Evolutionary conservation across 2,797 vertebrate species (phyloP), one percentile per base, ranked within the genome.

Genomic region (Periophthalmus magnuspinnatus): DNA sequence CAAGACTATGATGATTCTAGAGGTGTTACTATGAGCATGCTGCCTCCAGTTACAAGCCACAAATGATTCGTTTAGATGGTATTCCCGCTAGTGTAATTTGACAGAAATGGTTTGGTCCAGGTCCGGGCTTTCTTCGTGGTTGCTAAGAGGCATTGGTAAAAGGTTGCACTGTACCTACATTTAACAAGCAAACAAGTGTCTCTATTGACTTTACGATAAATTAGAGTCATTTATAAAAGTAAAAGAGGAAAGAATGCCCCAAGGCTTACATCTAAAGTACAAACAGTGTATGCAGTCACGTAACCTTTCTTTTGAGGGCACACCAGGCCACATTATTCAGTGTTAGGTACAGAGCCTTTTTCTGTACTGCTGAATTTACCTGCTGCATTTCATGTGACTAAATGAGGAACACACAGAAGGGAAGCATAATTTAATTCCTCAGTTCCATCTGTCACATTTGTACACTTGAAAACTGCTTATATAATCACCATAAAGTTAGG

Each of bases 381-480:
- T 71, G 57, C 19, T 41, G 34, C 33, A 62, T 59, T 70, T 79
- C 68, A 63, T 66, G 62, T 66, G 60, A 36, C 65, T 57, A 70
- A 65, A 57, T 62, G 47, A 57, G 73, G 71, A 79, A 79, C 62
- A 71, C 70, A 71, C 34, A 70, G 59, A 68, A 72, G 70, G 59
- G 54, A 63, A 38, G 58, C 36, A 64, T 80, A 59, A 78, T 72
- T 71, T 11, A 68, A 78, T 79, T 77, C 74, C 61, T 54, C 65
- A 58, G 50, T 74, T 59, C 56, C 77, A 80, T 84, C 73, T 83
- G 73, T 61, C 45, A 67, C 52, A n/a, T 68, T 67, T 69, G 72
- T 68, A 66, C 75, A 81, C 75, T 81, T 55, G 62, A 28, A 60
- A 58, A 48, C 16, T 61, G 52, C 72, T 74, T n/a, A 80, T 67